Percentiles rank a stretch among this genome's conserved stretches.
Conservation (phyloP, 2,113 vertebrate genomes). For the Cariama cristata region DNA sequence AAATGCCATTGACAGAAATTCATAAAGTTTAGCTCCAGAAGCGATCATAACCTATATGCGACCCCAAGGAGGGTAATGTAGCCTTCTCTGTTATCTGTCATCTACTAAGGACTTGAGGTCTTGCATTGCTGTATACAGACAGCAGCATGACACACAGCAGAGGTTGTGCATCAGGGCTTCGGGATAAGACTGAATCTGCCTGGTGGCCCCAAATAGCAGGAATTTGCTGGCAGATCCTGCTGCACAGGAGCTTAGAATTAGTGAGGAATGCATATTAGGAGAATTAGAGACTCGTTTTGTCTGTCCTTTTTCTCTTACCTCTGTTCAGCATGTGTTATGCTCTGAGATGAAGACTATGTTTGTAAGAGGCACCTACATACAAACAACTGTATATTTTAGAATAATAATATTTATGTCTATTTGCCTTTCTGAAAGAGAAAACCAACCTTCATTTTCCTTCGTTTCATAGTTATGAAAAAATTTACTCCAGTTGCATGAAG, state of each 20-base stretch:
- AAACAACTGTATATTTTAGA: neutral
- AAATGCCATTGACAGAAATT: neutral
- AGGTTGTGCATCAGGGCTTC: neutral
- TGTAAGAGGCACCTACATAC: neutral
- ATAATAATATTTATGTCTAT: neutral
- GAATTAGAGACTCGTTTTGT: neutral
- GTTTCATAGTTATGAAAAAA: neutral
- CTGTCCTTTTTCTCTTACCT: neutral
- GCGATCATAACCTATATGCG: accelerated
- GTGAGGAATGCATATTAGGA: neutral
- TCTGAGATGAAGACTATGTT: neutral
- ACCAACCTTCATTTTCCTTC: neutral
- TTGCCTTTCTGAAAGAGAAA: neutral
- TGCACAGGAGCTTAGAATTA: neutral
- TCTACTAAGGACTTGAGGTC: neutral
- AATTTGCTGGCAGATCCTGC: neutral
- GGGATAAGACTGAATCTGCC: neutral
- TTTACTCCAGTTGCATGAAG: neutral
- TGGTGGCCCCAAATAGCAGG: neutral
- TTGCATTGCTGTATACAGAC: neutral
- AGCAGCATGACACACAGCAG: accelerated
- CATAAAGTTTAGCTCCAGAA: neutral
- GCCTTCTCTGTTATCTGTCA: neutral
- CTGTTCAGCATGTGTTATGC: neutral
- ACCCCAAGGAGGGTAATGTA: neutral